These are phyloP conservation scores for Rynchops niger DNA, from an alignment of 2,113 vertebrate genomes.

Conservation along the genomic window DNA sequence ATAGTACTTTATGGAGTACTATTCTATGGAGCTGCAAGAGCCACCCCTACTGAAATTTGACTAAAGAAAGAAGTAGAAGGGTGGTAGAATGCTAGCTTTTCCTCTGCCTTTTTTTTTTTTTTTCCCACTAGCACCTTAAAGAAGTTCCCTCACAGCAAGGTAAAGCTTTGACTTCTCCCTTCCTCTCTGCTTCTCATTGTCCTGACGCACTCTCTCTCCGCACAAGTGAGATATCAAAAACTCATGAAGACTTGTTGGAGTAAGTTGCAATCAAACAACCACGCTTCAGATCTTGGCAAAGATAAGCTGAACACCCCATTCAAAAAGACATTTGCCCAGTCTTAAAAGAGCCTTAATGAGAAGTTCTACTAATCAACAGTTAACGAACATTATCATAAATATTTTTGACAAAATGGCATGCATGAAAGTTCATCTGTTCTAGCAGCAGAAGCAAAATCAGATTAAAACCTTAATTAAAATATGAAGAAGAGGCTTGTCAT, in stretches of 20 bases:
- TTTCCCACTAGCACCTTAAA: not conserved
- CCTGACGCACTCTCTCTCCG: not conserved
- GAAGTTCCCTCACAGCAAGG: not conserved
- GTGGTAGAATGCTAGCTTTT: not conserved
- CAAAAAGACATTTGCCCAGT: not conserved
- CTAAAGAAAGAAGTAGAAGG: not conserved
- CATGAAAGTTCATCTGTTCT: slow-evolving; percentile 34
- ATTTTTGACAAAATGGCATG: slow-evolving; percentile 22
- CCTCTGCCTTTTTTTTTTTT: not conserved
- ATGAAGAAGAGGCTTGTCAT: slow-evolving; percentile 24
- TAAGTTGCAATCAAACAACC: not conserved
- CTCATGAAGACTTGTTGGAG: not conserved
- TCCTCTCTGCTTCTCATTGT: not conserved
- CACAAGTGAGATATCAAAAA: not conserved
- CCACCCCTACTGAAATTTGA: not conserved
- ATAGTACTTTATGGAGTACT: not conserved
- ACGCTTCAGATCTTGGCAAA: not conserved
- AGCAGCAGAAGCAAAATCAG: slow-evolving; percentile 28
- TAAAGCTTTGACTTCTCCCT: not conserved
- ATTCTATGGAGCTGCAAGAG: not conserved
- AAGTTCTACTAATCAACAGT: slow-evolving; percentile 12
- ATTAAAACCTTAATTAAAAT: slow-evolving; percentile 65
- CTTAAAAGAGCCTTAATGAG: slow-evolving; percentile 8
- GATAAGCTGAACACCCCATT: not conserved
- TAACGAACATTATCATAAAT: slow-evolving; percentile 32